Evolutionary conservation across 2,888 invertebrate genomes (phyloP).

Genomic region (Parnassius smintheus): DNA sequence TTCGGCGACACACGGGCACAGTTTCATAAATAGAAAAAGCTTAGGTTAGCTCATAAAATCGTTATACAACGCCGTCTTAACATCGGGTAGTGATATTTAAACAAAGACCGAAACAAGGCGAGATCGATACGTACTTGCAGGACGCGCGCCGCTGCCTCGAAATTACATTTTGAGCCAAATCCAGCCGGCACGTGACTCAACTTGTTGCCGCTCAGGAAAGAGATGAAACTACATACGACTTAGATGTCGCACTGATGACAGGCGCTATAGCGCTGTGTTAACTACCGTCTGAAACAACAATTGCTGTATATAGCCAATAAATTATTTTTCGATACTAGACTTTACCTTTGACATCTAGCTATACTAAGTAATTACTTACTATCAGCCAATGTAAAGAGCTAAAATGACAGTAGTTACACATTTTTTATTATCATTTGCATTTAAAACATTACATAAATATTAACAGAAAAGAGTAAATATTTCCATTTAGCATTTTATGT

Average conservation of each 20-base stretch:
- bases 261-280: background rate
- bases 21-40: background rate
- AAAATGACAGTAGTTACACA: no score
- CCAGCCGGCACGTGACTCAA: slow-evolving; percentile 75
- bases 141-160: slow-evolving; percentile 68
- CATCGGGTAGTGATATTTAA: slow-evolving; percentile 50
- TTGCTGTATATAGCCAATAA: no score
- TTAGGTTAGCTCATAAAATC: background rate
- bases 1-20: background rate
- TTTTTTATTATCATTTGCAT: no score
- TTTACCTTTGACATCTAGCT: no score
- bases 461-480: no score
- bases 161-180: slow-evolving; percentile 67
- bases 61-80: slow-evolving; percentile 36
- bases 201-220: slow-evolving; percentile 65
- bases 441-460: no score
- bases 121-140: slow-evolving; percentile 70
- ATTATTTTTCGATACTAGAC: no score
- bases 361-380: no score
- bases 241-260: background rate
- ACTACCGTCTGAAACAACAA: background rate
- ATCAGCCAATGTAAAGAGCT: no score
- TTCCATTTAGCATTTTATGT: no score
- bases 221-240: slow-evolving; percentile 3
- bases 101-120: slow-evolving; percentile 62